Evolutionary conservation across 2,113 vertebrate species (phyloP), one percentile per base, ranked within the genome.

Genomic region (Mustela lutreola): DNA sequence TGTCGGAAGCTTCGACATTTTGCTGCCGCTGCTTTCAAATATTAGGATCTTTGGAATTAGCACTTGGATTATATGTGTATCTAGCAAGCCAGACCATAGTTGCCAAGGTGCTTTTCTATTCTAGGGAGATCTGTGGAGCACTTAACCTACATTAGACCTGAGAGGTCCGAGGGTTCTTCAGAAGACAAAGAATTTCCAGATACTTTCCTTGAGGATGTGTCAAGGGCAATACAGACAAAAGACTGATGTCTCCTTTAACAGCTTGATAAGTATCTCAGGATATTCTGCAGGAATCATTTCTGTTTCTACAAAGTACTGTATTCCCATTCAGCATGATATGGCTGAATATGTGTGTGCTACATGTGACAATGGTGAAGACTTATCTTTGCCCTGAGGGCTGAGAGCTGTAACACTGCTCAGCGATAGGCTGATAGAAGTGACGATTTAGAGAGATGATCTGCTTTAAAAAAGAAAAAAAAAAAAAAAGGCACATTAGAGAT

Each of bases 221-320:
- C 99, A 99, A 99, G 99, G 99, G 99, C 99, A 99, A 99, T 98
- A 98, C 99, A 99, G 99, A 99, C 99, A 99, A 99, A 99, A 99
- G 99, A 99, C 97, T 98, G 99, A 99, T 99, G 99, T 99, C 99
- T 99, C 98, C 99, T 99, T 99, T 99, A 99, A 98, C 98, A 98
- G 98, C 96, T 96, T 98, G 99, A 99, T 99, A 99, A 99, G 98
- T 98, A 99, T 99, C 99, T 99, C 98, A 98, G 98, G 98, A 98
- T 98, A 98, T 99, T 98, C 98, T 98, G 98, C 95, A 91, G 97
- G 98, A 99, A 98, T 99, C 98, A 95, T 98, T 98, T 98, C 98
- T 98, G 98, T 98, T 98, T 98, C 98, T 99, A 97, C 98, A 98
- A 98, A 98, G 98, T 98, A 95, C 98, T 97, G 97, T 98, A 98